These are phyloP conservation scores for Hemicordylus capensis DNA, from an alignment of 2,113 vertebrate species.

Conservation along the genomic window DNA sequence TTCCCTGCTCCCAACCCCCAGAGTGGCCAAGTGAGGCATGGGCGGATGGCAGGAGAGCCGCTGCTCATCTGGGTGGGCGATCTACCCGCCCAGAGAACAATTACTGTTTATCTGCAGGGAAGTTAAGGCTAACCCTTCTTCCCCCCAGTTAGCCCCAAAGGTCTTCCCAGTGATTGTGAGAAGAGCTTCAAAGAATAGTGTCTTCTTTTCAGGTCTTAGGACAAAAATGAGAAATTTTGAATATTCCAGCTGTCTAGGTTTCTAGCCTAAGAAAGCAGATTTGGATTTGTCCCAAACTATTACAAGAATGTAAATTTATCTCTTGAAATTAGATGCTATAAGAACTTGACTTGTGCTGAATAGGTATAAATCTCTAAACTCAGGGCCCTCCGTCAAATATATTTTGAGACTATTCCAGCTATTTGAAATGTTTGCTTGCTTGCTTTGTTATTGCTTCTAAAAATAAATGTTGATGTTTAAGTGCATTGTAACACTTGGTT, in stretches of 20 bases:
- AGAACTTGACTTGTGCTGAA: constrained; percentile 28
- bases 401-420: neutral
- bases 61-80: too few relatives aligned
- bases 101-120: too few relatives aligned
- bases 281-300: constrained; percentile 43
- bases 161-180: too few relatives aligned
- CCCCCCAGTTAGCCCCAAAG: too few relatives aligned
- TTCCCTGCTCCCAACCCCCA: too few relatives aligned
- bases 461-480: neutral
- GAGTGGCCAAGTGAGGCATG: too few relatives aligned
- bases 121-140: too few relatives aligned
- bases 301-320: neutral
- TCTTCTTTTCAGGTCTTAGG: too few relatives aligned
- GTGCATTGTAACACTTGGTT: too few relatives aligned
- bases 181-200: too few relatives aligned
- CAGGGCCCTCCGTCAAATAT: constrained; percentile 25
- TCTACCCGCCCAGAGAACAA: too few relatives aligned
- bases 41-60: too few relatives aligned
- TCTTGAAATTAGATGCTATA: neutral
- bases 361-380: neutral
- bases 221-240: neutral
- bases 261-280: constrained; percentile 37
- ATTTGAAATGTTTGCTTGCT: neutral
- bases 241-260: constrained; percentile 37
- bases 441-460: constrained; percentile 3